Evolutionary conservation across 2,797 vertebrate species (phyloP), one percentile per base, ranked within the genome.

Genomic region (Liparis tanakae): DNA sequence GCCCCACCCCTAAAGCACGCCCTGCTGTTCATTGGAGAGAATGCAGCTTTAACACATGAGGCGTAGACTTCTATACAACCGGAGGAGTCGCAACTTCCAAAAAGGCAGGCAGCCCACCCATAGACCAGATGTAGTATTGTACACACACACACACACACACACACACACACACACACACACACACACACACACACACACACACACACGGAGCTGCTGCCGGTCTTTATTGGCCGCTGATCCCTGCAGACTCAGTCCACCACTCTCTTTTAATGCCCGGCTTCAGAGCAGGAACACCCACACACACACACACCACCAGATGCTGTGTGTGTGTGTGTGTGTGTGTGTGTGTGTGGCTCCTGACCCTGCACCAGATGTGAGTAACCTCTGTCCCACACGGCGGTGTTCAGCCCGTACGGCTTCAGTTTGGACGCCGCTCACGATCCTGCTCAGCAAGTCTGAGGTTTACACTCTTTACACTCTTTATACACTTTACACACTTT

Each of bases 141-240:
- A 41, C 56, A 53, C 46, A 50, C 70, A 77, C 69, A 64, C 56
- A 67, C 56, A 46, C 20, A 41, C 63, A 51, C 66, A 60, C 58
- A 46, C 48, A 51, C 50, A 53, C 48, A 20, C 44, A 46, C 44
- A 46, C 46, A 50, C 66, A 59, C 57, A 44, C 54, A 57, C 67
- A 77, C 56, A 78, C 59, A 51, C 44, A 41, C 72, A 79, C 68
- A 62, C 56, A 63, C 55, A 44, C 66, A 79, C 66, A 80, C 46
- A 63, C 10, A 74, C 87, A 65, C 33, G 1, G 25, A 25, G 60
- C 51, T 70, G 72, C 69, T 43, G 78, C 70, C 78, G 69, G 57
- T 79, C 85, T 87, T 82, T 87, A 76, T 78, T 85, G 85, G 84
- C 81, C 12, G 63, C 71, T 70, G 76, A 82, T 89, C 83, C 76